Base-by-base conservation (phyloP, 2,113 vertebrate genomes). In the Thymallus thymallus region DNA sequence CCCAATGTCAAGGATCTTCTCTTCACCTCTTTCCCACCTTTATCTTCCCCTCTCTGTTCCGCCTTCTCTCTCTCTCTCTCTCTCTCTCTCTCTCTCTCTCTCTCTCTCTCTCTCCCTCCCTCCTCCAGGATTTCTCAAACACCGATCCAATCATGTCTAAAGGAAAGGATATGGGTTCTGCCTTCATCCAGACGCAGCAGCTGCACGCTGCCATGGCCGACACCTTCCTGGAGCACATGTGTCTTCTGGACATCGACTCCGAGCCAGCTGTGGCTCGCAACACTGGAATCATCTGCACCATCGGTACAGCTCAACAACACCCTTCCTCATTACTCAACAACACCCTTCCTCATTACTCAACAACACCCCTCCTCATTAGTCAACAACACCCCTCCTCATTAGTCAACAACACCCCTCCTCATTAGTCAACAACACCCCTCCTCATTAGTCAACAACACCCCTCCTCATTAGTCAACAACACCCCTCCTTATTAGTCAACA, bases 241-340 rank as follows among this genome's bases (percentile, higher is more conserved):
- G 97, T 74, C 95, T 97, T 78, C 88, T 99, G 91, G 97, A 99
- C 92, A 99, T 99, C 0, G 97, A 99, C 88, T 99, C 98, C 0
- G 89, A 95, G 9, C 96, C 97, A 0, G 94, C 95, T 72, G 93
- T 92, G 0, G 95, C 96, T 4, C 94, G 98, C 16, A 99, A 99
- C 93, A 99, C 98, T 0, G 96, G 97, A 91, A 99, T 99, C 90
- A 93, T 99, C 89, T 99, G 98, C 87, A 99, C 98, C 77, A 97
- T 99, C 0, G 98, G 98, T 99, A 41, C 88, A 70, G 95, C 51
- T 14, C 63, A 61, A 2, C 2, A 23, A 32, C 45, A 29, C 35
- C 24, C 58, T 77, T n/a, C 61, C 10, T 55, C 16, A 12, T 23
- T 51, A 16, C 26, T 35, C 32, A 35, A 32, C 30, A 32, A 6